Conservation (phyloP, 2,888 invertebrate species). For the Ichneumoninae sp. region DNA sequence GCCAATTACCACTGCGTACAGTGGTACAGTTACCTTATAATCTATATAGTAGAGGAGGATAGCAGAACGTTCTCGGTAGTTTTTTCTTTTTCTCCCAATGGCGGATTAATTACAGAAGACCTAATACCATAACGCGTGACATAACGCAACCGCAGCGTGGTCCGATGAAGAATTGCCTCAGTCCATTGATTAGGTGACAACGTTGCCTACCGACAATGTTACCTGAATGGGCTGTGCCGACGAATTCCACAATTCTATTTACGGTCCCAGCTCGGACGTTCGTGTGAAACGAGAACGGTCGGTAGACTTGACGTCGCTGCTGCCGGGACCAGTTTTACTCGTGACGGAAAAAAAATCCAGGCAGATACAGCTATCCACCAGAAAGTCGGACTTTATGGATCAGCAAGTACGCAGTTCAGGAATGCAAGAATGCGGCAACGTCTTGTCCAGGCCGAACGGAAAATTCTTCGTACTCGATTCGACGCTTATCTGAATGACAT, state of each 20-base stretch:
- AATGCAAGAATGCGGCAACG: slow-evolving; percentile 1
- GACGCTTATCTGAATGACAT: neutral
- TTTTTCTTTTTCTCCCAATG: neutral
- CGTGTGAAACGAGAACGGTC: slow-evolving; percentile 59
- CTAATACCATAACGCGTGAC: slow-evolving; percentile 7
- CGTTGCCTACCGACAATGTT: slow-evolving; percentile 51
- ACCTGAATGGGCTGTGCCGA: slow-evolving; percentile 51
- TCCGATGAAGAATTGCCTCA: slow-evolving; percentile 33
- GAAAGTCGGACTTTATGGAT: neutral
- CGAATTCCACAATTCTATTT: slow-evolving; percentile 58
- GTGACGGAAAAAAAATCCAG: slow-evolving; percentile 42
- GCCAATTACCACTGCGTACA: slow-evolving; percentile 11
- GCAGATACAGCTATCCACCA: neutral
- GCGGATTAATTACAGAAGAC: slow-evolving; percentile 27
- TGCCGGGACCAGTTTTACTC: slow-evolving; percentile 46
- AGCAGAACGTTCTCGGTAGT: neutral
- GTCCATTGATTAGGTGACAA: slow-evolving; percentile 57
- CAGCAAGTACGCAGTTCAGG: slow-evolving; percentile 1
- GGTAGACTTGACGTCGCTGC: neutral
- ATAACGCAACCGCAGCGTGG: slow-evolving; percentile 32
- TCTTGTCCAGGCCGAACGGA: neutral
- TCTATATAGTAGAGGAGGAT: neutral
- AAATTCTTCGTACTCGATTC: slow-evolving; percentile 7
- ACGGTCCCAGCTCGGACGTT: slow-evolving; percentile 47
- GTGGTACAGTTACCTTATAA: neutral